Evolutionary conservation across 2,888 invertebrate genomes (phyloP).

Genomic region (Geotrupes spiniger): DNA sequence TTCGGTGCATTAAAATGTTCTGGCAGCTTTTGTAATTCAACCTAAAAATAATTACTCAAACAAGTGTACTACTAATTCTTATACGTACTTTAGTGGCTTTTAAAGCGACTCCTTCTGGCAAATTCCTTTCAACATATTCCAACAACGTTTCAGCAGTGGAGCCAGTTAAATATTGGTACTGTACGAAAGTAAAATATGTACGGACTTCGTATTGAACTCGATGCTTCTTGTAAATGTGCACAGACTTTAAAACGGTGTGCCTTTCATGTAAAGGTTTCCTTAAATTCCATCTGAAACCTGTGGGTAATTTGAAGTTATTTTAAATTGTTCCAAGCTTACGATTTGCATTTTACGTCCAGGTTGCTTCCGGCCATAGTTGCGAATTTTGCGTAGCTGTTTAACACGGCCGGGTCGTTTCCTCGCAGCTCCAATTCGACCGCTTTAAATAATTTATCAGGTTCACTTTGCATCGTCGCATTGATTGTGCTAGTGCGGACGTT

Average conservation of each 20-base stretch:
- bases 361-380: constrained; percentile 76
- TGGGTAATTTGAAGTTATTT: constrained; percentile 1
- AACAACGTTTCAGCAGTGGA: constrained; percentile 94
- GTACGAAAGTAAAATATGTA: constrained; percentile 84
- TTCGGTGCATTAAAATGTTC: constrained; percentile 29
- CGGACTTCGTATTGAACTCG: constrained; percentile 93
- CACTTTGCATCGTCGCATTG: constrained; percentile 5
- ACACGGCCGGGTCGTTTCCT: constrained; percentile 82
- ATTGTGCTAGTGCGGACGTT: no score
- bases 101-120: constrained; percentile 96
- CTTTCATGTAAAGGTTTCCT: constrained; percentile 72
- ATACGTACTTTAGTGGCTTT: constrained; percentile 75
- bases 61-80: not conserved
- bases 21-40: constrained; percentile 38
- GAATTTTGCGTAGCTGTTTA: constrained; percentile 86
- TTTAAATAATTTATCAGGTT: constrained; percentile 71
- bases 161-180: constrained; percentile 83
- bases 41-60: constrained; percentile 30
- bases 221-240: constrained; percentile 90
- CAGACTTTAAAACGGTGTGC: constrained; percentile 80
- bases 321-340: constrained; percentile 52
- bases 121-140: constrained; percentile 93
- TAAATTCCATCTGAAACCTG: constrained; percentile 63
- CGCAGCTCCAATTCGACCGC: constrained; percentile 81
- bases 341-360: constrained; percentile 73